Evolutionary conservation across 2,888 invertebrate genomes (phyloP), one percentile per base, ranked within the genome.

Genomic region (Ferrisia virgata): DNA sequence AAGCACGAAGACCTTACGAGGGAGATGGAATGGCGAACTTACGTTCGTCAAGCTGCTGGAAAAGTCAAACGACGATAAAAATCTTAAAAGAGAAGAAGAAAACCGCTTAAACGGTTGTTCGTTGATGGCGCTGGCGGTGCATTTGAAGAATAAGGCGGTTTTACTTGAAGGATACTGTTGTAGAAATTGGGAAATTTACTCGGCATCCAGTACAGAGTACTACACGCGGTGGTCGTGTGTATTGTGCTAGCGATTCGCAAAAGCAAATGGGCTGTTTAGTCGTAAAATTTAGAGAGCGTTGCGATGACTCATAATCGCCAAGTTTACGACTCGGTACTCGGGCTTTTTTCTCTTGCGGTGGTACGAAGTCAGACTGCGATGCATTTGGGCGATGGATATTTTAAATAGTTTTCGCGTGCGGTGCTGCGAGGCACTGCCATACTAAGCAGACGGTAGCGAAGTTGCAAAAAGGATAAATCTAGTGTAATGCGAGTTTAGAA

Each of bases 211-310:
- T 47, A n/a, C n/a, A n/a, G n/a, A n/a, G n/a, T n/a, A n/a, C n/a
- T n/a, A n/a, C n/a, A n/a, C n/a, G n/a, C n/a, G n/a, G n/a, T n/a
- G n/a, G n/a, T n/a, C n/a, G n/a, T n/a, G n/a, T 22, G 31, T 28
- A 64, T 28, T 28, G 64, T 64, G 64, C 31, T 3, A 72, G 72
- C 28, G 22, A 28, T 64, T 25, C 58, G 72, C 33, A 36, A 72
- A 72, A 58, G 36, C 81, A 81, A 81, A 81, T 81, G 81, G 58
- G n/a, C 81, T 58, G 53, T 81, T 81, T 64, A n/a, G 58, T 81
- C 81, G 81, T 81, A 81, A 81, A 81, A 81, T 81, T 81, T 81
- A 36, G 81, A 72, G 5, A n/a, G 33, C 81, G 33, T 33, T 58
- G 36, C 18, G 33, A 58, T 81, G 81, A 81, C 36, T 81, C 81